phyloP scores from a whole-genome alignment of 1,140 invertebrate genomes.

The Panagrolaimus sp. region DNA sequence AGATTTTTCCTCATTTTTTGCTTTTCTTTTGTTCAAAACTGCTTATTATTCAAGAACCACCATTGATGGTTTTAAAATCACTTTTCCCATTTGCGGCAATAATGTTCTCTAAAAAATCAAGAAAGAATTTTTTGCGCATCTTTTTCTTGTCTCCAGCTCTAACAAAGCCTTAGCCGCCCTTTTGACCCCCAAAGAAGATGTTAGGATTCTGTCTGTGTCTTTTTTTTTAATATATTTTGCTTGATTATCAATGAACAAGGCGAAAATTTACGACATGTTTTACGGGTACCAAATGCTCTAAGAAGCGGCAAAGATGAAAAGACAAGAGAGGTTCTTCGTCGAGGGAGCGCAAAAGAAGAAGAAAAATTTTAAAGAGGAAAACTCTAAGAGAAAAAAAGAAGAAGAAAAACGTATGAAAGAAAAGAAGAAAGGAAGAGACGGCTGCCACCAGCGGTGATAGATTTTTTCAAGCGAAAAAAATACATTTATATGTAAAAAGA shows the following conservation, averaged over 20 bases:
- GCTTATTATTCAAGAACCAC: no score
- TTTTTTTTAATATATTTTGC: no score
- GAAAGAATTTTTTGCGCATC: not conserved
- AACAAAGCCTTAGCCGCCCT: not conserved
- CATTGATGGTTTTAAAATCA: no score
- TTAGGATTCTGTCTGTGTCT: not conserved
- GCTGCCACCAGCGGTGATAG: slow-evolving; percentile 9
- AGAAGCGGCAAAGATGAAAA: slow-evolving; percentile 19
- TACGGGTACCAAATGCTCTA: slow-evolving; percentile 13
- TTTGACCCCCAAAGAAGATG: slow-evolving; percentile 12
- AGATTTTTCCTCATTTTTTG: no score
- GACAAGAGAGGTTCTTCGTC: not conserved
- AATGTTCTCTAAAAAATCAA: no score
- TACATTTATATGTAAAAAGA: no score
- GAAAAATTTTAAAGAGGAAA: not conserved
- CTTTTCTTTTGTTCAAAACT: no score
- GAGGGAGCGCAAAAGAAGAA: slow-evolving; percentile 7
- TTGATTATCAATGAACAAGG: slow-evolving; percentile 16
- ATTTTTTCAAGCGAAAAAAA: no score
- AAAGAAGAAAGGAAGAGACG: not conserved
- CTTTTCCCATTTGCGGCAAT: no score
- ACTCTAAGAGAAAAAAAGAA: no score
- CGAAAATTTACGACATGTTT: slow-evolving; percentile 32
- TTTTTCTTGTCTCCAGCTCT: not conserved
- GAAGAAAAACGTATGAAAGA: not conserved